Base-by-base conservation (phyloP, 2,797 vertebrate species). In the Periparus ater region DNA sequence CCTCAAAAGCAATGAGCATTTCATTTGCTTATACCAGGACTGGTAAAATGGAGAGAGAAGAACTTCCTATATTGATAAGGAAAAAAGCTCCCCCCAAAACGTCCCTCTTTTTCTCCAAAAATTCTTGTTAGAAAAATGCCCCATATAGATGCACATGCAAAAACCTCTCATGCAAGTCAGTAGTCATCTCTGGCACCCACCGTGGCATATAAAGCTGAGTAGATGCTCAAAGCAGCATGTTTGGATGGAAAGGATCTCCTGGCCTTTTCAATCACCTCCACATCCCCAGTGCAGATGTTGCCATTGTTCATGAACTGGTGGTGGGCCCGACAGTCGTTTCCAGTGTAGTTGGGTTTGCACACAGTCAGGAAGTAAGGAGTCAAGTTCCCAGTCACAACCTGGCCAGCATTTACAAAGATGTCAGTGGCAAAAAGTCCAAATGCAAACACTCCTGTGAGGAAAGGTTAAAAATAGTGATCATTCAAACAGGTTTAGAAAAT, bases 381-480 rank as follows among this genome's bases (percentile, higher is more conserved):
- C 76, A 99, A 98, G 94, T 99, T 99, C 23, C 99, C 99, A 0
- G 99, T 99, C 96, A 99, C 99, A 87, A 99, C 98, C 98, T 99
- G 99, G 87, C 99, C 99, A 1, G 99, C 99, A 1, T 99, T 99
- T 95, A 99, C 99, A 94, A 99, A 99, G 98, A 99, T 99, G 97
- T 99, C 99, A 13, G 99, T 99, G 93, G 99, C 99, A 97, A 99
- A 99, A 97, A 99, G 98, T 87, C 99, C 99, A 91, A 99, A 99
- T 0, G 99, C 99, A 97, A 99, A 99, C 81, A 99, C 99, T 92
- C 99, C 99, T 99, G 96, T 11, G 57, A 97, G 50, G 27, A 80
- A 94, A 97, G 76, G 93, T 91, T 86, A 68, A 88, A 94, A 91
- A 75, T 5, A 57, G 27, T n/a, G 7, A 75, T 92, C 89, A 89